These are phyloP conservation scores for Gastrophysa polygoni DNA, from an alignment of 2,888 invertebrate species.

Conservation along the genomic window DNA sequence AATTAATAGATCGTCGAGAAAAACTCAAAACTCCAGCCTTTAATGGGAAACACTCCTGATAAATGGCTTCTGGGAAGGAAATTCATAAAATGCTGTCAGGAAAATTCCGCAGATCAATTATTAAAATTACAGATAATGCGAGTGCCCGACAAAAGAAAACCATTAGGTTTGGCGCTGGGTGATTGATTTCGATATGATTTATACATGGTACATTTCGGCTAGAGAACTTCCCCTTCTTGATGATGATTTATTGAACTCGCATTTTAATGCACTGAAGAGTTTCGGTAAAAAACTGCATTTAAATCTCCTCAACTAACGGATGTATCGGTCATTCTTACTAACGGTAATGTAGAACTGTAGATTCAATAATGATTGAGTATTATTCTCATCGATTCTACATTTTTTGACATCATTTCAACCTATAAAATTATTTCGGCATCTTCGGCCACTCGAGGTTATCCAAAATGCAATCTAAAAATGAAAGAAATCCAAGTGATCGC, in stretches of 20 bases:
- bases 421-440: no score
- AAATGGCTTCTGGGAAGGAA: constrained; percentile 44
- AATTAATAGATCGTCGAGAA: constrained; percentile 3
- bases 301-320: no score
- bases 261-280: no score
- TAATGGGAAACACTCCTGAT: constrained; percentile 33
- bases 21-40: not conserved
- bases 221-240: constrained; percentile 12
- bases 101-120: constrained; percentile 48
- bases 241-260: not conserved
- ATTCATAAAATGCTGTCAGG: constrained; percentile 52
- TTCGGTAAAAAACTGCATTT: no score
- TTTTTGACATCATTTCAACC: no score
- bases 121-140: constrained; percentile 42
- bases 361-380: no score
- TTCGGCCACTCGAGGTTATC: no score
- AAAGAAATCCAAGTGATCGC: no score
- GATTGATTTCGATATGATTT: constrained; percentile 21
- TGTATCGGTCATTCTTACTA: no score
- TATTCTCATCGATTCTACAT: no score
- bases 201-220: not conserved
- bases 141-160: constrained; percentile 30
- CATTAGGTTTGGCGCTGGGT: constrained; percentile 30
- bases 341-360: no score
- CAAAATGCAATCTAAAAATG: no score